Conservation (phyloP, 1,140 invertebrate genomes). For the Drosophila pruinosa region DNA sequence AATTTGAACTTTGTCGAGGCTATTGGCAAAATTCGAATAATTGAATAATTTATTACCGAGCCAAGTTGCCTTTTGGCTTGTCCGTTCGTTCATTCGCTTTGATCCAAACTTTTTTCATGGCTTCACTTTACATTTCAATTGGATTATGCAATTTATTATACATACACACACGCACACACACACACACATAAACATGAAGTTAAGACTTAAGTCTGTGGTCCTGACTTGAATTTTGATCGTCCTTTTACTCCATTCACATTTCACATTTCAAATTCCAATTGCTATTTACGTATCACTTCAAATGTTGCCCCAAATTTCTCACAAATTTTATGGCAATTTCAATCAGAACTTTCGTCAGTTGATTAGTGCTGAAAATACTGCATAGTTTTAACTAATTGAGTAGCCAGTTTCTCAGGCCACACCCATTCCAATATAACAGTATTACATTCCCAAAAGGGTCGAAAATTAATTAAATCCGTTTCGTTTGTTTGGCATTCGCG, state of each 20-base stretch:
- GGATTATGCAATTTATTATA: slow-evolving; percentile 53
- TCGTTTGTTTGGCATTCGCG: slow-evolving; percentile 52
- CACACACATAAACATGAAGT: background rate
- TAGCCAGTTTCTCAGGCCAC: slow-evolving; percentile 3
- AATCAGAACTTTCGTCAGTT: slow-evolving; percentile 30
- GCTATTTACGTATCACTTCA: slow-evolving; percentile 69
- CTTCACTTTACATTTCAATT: slow-evolving; percentile 36
- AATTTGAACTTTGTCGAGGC: slow-evolving; percentile 63
- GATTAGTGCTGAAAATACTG: slow-evolving; percentile 49
- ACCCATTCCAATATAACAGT: background rate
- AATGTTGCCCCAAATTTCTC: slow-evolving; percentile 13
- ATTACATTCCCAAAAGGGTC: slow-evolving; percentile 25
- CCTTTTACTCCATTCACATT: background rate
- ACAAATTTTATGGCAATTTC: slow-evolving; percentile 34
- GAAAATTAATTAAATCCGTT: slow-evolving; percentile 74
- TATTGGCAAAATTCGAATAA: slow-evolving; percentile 64
- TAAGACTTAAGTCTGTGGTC: slow-evolving; percentile 4
- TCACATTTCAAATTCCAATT: slow-evolving; percentile 1
- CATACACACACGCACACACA: slow-evolving; percentile 1
- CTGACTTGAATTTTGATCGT: slow-evolving; percentile 3
- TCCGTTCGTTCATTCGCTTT: slow-evolving; percentile 9
- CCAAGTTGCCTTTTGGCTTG: slow-evolving; percentile 58
- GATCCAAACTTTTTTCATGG: slow-evolving; percentile 14
- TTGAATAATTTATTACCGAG: slow-evolving; percentile 74
- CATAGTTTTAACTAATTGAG: slow-evolving; percentile 72